Base-by-base conservation (phyloP, 2,113 vertebrate species). In the Pangasianodon hypophthalmus region DNA sequence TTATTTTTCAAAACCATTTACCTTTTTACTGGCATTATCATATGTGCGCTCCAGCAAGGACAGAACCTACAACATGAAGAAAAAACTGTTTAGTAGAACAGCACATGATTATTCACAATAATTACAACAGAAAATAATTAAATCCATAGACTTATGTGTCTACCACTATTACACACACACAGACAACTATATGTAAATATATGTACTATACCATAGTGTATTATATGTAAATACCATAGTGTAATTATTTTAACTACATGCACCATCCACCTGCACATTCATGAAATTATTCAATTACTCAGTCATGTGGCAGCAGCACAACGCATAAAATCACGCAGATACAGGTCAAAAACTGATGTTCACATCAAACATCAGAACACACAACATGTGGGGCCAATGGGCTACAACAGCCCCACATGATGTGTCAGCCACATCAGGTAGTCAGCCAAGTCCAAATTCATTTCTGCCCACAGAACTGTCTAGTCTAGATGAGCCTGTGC, bases 41-140 rank as follows among this genome's bases (percentile, higher is more conserved):
- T 93, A 96, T 56, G 92, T 94, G 46, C 94, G 93, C 95, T 98
- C 97, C 95, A 99, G 93, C 92, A 98, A n/a, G 0, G 95, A 95
- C 86, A 99, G 92, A 93, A 99, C 97, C 98, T 99, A 92, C 60
- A 91, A 37, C 44, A 81, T 4, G 87, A 56, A 90, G 77, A 62
- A 89, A 84, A 90, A 69, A 37, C 29, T 56, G 0, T 24, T 54
- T 58, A 60, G n/a, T 48, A 91, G 69, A 79, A 44, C 48, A 75
- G 46, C 16, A 19, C 41, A 83, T 41, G 44, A 56, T 41, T 21
- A n/a, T 29, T 41, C 67, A 41, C 75, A 19, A 54, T 81, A 81
- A 81, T 54, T 32, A 9, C 26, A 18, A 9, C 26, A 18, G 29
- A 81, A 81, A 32, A 6, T 7, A 82, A 81, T 54, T 32, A 32